These are phyloP conservation scores for Synodontis membranacea DNA, from an alignment of 2,113 vertebrate species.

Conservation along the genomic window DNA sequence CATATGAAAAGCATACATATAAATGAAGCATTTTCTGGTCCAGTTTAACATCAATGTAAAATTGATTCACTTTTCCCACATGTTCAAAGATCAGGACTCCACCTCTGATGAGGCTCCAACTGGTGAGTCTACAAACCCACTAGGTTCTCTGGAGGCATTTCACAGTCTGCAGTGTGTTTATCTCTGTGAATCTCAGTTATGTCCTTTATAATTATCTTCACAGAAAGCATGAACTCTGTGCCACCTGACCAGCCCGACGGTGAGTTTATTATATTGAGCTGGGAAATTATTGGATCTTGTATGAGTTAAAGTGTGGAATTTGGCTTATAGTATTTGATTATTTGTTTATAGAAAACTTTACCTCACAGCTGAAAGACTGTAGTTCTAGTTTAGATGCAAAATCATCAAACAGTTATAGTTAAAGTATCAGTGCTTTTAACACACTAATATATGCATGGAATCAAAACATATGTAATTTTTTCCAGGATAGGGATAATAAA, in stretches of 20 bases:
- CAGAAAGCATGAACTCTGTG: constrained; percentile 70
- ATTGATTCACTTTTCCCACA: background rate
- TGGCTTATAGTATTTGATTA: no score
- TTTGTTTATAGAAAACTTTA: background rate
- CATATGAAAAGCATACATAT: background rate
- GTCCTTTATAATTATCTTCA: constrained; percentile 42
- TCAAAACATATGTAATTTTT: background rate
- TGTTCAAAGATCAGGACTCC: constrained; percentile 67
- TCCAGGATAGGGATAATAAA: background rate
- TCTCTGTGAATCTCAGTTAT: constrained; percentile 25
- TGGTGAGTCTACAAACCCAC: constrained; percentile 56
- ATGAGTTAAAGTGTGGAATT: no score
- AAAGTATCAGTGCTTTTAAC: background rate
- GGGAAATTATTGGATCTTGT: background rate
- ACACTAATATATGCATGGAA: background rate
- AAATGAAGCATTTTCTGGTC: background rate
- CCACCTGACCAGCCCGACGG: constrained; percentile 65
- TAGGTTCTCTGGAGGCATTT: background rate
- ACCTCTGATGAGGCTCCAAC: constrained; percentile 73
- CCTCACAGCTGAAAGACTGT: background rate
- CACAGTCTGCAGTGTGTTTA: constrained; percentile 1
- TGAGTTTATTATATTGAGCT: constrained; percentile 53
- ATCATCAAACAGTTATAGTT: background rate
- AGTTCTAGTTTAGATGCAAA: background rate
- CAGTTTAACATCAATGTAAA: no score